phyloP scores from a whole-genome alignment of 2,888 invertebrate genomes.

The Mamestra brassicae region DNA sequence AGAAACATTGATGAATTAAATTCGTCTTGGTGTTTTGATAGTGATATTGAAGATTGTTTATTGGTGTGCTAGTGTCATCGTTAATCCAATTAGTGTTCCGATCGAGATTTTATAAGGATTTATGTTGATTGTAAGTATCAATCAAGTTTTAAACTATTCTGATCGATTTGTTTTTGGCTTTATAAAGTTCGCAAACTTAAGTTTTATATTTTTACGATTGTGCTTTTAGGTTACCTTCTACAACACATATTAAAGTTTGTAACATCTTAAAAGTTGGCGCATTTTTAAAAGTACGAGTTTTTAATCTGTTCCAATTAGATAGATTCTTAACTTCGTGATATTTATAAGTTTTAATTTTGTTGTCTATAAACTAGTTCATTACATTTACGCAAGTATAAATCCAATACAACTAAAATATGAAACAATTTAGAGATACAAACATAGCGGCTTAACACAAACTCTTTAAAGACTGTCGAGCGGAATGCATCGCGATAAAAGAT shows the following conservation, averaged over 20 bases:
- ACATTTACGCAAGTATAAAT: not conserved
- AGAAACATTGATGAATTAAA: conserved; percentile 82
- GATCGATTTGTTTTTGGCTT: conserved; percentile 11
- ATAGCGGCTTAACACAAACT: conserved; percentile 78
- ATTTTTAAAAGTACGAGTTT: not conserved
- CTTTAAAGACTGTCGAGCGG: conserved; percentile 82
- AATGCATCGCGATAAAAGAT: conserved; percentile 90
- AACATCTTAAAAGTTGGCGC: not conserved
- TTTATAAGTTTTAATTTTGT: not conserved
- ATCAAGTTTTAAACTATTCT: conserved; percentile 44
- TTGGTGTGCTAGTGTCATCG: conserved; percentile 83
- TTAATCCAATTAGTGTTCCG: conserved; percentile 77
- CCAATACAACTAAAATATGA: conserved; percentile 19
- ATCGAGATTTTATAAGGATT: conserved; percentile 80
- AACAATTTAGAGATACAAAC: conserved; percentile 55
- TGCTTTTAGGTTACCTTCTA: not conserved
- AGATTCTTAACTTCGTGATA: not conserved
- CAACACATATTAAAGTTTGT: not conserved
- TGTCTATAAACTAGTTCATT: not conserved
- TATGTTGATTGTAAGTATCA: conserved; percentile 81
- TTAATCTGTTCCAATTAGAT: conserved; percentile 9
- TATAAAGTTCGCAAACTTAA: conserved; percentile 32
- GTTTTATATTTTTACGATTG: not conserved
- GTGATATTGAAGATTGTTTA: conserved; percentile 83
- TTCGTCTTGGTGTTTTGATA: conserved; percentile 75